Evolutionary conservation across 2,113 vertebrate species (phyloP).

Genomic region (Podarcis muralis): DNA sequence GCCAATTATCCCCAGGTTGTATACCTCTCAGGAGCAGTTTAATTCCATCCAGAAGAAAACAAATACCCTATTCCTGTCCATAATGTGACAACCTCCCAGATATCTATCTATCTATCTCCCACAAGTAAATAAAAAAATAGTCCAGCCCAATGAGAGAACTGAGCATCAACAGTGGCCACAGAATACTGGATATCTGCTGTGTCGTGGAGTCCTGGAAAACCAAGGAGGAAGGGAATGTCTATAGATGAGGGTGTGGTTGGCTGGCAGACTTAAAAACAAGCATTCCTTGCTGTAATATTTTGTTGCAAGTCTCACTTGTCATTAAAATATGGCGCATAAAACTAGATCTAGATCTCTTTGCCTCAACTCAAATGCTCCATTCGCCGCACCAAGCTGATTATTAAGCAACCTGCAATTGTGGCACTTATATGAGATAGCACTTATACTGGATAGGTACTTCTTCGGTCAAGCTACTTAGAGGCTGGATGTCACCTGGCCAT

Average conservation of each 20-base stretch:
- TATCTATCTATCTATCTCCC: no score
- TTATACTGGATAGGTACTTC: background rate
- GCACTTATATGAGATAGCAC: background rate
- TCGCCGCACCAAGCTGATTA: no score
- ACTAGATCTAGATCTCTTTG: background rate
- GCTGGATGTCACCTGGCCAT: background rate
- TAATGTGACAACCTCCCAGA: no score
- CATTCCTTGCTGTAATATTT: background rate
- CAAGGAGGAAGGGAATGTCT: background rate
- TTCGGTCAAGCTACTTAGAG: background rate
- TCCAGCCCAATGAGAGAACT: background rate
- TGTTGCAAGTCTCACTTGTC: background rate
- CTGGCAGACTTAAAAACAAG: background rate
- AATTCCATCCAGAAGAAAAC: no score
- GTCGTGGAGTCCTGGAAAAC: background rate
- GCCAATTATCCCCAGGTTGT: no score
- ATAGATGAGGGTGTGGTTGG: background rate
- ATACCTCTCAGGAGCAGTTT: no score
- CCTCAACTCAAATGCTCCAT: background rate
- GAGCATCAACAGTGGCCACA: background rate
- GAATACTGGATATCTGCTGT: background rate
- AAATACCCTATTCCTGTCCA: no score
- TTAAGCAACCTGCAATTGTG: background rate
- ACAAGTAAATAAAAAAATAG: no score
- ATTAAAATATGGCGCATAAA: background rate